Evolutionary conservation across 2,797 vertebrate genomes (phyloP), one percentile per base, ranked within the genome.

Genomic region (Peromyscus nudipes): DNA sequence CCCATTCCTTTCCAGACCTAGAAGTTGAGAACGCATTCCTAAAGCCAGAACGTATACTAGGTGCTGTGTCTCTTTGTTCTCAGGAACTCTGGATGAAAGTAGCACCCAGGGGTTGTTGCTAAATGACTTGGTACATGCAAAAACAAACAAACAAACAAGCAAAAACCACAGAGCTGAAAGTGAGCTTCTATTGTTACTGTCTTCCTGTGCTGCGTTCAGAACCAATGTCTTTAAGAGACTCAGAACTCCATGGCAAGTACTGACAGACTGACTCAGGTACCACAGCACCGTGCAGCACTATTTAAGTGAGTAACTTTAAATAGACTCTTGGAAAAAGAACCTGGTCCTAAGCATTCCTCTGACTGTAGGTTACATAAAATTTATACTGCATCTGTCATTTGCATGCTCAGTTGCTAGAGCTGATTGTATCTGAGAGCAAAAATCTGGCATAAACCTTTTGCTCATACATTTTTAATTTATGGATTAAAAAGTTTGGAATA

Each of bases 401-500:
- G 0, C 81, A 90, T 52, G 92, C 89, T 94, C 96, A 96, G 84
- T 96, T 97, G 89, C 92, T 95, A 86, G 80, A 95, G 77, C 89
- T 97, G 96, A 96, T 97, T 95, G 31, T 96, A 97, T 98, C 97
- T 98, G 76, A 94, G 91, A 95, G 89, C 64, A 94, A 96, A 96
- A 96, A 89, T 97, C 96, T 97, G 95, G 96, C 64, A 1, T 91
- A 75, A 96, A 69, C 83, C 92, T 84, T 96, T 96, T 95, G 81
- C 94, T 97, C 97, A 98, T 96, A 91, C 89, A 98, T 97, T 97
- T 98, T 96, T 97, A 98, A 98, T 97, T 97, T 97, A 97, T 92
- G 81, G 95, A 97, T 60, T 96, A 93, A 77, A 97, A 92, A 97
- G 79, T 97, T 96, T 98, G 87, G 93, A 97, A 96, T 97, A 97